Conservation (phyloP, 2,888 invertebrate species). For the Leptodirus hochenwartii region DNA sequence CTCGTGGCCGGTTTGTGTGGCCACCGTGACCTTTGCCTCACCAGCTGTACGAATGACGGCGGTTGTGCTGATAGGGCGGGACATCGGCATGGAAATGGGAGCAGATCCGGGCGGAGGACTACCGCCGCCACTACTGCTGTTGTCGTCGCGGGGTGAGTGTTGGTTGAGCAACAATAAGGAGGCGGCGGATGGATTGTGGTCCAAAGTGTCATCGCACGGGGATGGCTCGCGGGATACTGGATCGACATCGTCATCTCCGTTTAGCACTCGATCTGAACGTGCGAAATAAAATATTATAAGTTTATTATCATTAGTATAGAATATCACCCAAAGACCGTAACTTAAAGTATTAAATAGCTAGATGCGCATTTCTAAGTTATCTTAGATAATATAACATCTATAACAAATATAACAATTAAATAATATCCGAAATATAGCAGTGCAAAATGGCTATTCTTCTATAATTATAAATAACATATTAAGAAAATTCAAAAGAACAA, state of each 20-base stretch:
- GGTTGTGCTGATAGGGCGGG: conserved; percentile 37
- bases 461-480: too few relatives aligned
- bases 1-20: conserved; percentile 72
- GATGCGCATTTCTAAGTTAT: too few relatives aligned
- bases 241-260: conserved; percentile 44
- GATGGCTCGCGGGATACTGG: conserved; percentile 52
- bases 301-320: too few relatives aligned
- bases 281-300: conserved; percentile 3
- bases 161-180: conserved; percentile 20
- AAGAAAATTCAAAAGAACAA: too few relatives aligned
- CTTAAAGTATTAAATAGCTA: too few relatives aligned
- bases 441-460: too few relatives aligned
- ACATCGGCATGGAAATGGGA: conserved; percentile 22
- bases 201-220: conserved; percentile 40
- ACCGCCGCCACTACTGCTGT: conserved; percentile 28
- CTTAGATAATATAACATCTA: too few relatives aligned
- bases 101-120: too few relatives aligned
- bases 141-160: conserved; percentile 18
- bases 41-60: conserved; percentile 77
- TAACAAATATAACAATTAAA: too few relatives aligned
- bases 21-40: conserved; percentile 58
- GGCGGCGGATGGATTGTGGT: conserved; percentile 24
- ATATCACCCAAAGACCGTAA: too few relatives aligned
- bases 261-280: conserved; percentile 20
- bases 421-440: too few relatives aligned